Evolutionary conservation across 2,113 vertebrate species (phyloP), one percentile per base, ranked within the genome.

Genomic region (Phrynosoma blainvillii): DNA sequence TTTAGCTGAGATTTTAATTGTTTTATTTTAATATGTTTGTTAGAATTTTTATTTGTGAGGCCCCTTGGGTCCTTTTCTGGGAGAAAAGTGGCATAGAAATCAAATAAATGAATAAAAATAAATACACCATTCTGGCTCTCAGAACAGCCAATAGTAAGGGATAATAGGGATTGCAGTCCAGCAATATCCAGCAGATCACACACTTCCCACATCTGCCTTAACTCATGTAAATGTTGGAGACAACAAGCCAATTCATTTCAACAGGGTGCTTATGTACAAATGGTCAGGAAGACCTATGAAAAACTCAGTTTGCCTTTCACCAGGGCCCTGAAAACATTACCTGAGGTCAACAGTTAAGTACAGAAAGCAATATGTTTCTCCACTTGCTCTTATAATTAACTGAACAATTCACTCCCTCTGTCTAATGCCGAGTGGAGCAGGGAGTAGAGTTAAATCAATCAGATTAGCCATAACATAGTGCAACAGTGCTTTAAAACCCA

Each of bases 371-470:
- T 85, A 87, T 91, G 92, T 93, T 88, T 91, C 59, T 74, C 70
- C 82, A 79, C 71, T 93, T 86, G 1, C 70, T 88, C 92, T 89
- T 93, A 94, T 92, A 93, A 96, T 91, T 82, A 88, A 79, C 18
- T 59, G 84, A 94, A 93, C 77, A 93, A 85, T 40, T 83, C 84
- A 90, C 71, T 82, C 12, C 25, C 36, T 91, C 54, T 13, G 1
- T 91, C 85, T 89, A 92, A 84, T 84, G 78, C 47, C 56, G 88
- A 84, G 71, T 54, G 10, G 54, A 40, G 62, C 56, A 82, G 87
- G 84, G 52, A 75, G 16, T 70, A 42, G n/a, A 88, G 32, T 88
- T 85, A 87, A 1, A 2, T 91, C 54, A 65, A 84, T 87, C 62
- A 89, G 93, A 89, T 85, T 91, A 85, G 92, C 93, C 89, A 66